Base-by-base conservation (phyloP, 2,797 vertebrate species). In the Acanthis flammea region DNA sequence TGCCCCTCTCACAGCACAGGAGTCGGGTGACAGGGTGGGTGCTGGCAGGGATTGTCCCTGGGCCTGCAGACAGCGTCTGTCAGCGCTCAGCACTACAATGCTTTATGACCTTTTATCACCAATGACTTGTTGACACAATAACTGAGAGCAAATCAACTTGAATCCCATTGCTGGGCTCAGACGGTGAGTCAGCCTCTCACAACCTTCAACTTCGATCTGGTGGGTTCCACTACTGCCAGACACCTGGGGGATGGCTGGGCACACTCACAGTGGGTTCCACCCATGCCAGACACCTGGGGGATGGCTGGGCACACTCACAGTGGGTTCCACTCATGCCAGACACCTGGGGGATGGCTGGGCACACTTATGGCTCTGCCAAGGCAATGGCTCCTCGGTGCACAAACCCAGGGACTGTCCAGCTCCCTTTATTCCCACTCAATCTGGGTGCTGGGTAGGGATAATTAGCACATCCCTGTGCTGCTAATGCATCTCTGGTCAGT, bases 81-180 rank as follows among this genome's bases (percentile, higher is more conserved):
- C 94, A 82, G 70, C 21, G 58, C 16, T 3, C 19, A 19, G 27
- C 71, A 17, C 51, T 2, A 96, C 96, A 96, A 95, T 93, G 80
- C 96, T 96, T 95, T 89, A 94, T 66, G 80, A 58, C 95, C 88
- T 82, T 93, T 95, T 96, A 96, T 96, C 96, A n/a, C 91, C 92
- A 35, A 75, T 5, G 55, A 63, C 86, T 96, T 96, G 94, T 96
- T 96, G 95, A 96, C 96, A 96, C 41, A 84, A 88, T 55, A 95
- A 90, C 95, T 0, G 1, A 92, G 77, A 94, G 86, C 91, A 94
- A 96, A 96, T 86, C 94, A 75, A 93, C 94, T 91, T 82, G 95
- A 86, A 89, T 84, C 96, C 88, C 94, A 84, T 35, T 19, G 95
- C 92, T 85, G 1, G 8, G 94, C 88, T 47, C 91, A 92, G 94